These are phyloP conservation scores for Ormyrus labotus DNA, from an alignment of 2,888 invertebrate genomes.

Conservation along the genomic window DNA sequence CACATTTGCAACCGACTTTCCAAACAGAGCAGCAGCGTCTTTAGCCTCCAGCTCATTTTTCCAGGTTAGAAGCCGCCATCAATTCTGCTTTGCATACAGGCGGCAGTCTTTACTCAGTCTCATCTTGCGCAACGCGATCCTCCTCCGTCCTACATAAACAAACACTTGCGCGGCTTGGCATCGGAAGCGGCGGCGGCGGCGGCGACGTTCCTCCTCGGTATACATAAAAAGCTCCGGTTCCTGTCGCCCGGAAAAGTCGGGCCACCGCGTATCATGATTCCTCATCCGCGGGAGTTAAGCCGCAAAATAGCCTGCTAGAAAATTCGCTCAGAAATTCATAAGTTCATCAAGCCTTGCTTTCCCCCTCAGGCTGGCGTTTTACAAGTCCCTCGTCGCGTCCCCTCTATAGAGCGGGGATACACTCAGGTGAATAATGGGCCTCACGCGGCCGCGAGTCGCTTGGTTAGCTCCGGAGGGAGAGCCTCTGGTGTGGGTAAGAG, in stretches of 20 bases:
- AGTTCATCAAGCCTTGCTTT: constrained; percentile 15
- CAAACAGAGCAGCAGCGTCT: no score
- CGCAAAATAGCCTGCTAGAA: not conserved
- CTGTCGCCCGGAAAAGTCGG: not conserved
- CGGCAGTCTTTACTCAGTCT: no score
- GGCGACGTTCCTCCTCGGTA: not conserved
- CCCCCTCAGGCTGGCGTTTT: constrained; percentile 18
- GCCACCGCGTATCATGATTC: not conserved
- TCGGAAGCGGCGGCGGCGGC: no score
- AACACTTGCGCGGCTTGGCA: no score
- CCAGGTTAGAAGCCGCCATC: no score
- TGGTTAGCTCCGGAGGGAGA: not conserved
- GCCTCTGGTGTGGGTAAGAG: not conserved
- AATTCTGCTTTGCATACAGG: no score
- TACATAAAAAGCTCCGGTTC: constrained; percentile 5
- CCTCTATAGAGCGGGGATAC: not conserved
- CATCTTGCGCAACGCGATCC: no score
- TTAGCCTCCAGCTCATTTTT: no score
- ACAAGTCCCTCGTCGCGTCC: constrained; percentile 31
- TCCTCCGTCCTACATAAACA: no score
- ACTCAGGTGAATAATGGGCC: constrained; percentile 25
- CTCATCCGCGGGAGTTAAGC: not conserved
- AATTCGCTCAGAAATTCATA: constrained; percentile 29
- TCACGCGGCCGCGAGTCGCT: constrained; percentile 8
- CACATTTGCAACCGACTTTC: no score